Base-by-base conservation (phyloP, 1,140 invertebrate species). In the Rhyacophila brunnea region DNA sequence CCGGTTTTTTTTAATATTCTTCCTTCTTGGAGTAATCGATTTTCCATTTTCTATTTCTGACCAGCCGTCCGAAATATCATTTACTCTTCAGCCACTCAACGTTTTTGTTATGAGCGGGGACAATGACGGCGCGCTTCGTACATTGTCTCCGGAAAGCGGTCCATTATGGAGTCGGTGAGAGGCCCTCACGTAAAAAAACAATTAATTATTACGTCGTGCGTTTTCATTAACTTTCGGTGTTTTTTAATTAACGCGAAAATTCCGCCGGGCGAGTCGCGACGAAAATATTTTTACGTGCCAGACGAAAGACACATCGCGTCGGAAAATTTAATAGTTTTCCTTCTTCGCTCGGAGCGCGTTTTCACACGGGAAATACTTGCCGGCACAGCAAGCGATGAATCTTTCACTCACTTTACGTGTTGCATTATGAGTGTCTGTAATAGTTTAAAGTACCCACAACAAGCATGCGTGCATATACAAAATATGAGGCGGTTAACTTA, bases 181-280 rank as follows among this genome's bases (percentile, higher is more conserved):
- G 34, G 40, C 48, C 48, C 62, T 65, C 62, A 65, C 62, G 62
- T 65, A 65, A 56, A 58, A 65, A 65, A 60, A 65, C 62, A 65
- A 65, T 65, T 65, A 65, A 60, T 65, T 65, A 60, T 65, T 65
- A 60, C 53, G 44, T 52, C 62, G 62, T 65, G 62, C 62, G 58
- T 60, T 60, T 65, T 65, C 58, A 65, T 65, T 65, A 60, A 49
- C 28, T 58, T 57, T 28, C 54, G 53, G 58, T 60, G 62, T 65
- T 65, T 64, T n/a, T 65, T 65, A 65, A 65, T 65, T 65, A 63
- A 64, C 58, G 58, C 44, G 28, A 52, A 57, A 64, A 64, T 64
- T 56, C 62, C 54, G 42, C 35, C 45, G 13, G 11, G 15, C 38
- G n/a, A 19, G 15, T 23, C 44, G 56, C 23, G 46, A 3, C 4